Evolutionary conservation across 1,140 invertebrate species (phyloP), one percentile per base, ranked within the genome.

Genomic region (Drosophila serrata): DNA sequence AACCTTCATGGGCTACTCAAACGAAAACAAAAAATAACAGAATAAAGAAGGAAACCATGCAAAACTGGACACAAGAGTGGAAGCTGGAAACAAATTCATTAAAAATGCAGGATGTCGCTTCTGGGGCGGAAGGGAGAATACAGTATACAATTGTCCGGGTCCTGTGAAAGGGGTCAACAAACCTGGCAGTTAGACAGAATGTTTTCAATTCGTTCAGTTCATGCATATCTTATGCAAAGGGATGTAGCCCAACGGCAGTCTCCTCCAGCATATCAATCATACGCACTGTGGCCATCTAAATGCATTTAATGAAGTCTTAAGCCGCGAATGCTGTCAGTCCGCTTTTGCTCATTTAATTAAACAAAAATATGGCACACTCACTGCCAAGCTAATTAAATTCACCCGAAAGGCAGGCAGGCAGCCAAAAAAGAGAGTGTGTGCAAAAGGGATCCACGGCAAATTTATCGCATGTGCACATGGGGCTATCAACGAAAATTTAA

Each of bases 41-140:
- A 43, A 48, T n/a, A 6, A 1, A 24, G 0, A 17, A 24, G 24
- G 15, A 35, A 70, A 40, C 37, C 37, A 59, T 61, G 55, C 61
- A 68, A 48, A 35, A 55, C 51, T 56, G 27, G 60, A 61, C 57
- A 73, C 64, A 73, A 76, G 76, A 86, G 79, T 78, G 67, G n/a
- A n/a, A n/a, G 68, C 64, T 77, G 60, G 40, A 61, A 80, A 87
- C 75, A 81, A 82, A 88, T 77, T 80, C 80, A 88, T 87, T 73
- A 87, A 87, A 87, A 49, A 87, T 87, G 77, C 84, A 87, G 65
- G 46, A 53, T 65, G 58, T 46, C 37, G 76, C 67, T 67, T 84
- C 63, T 84, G 46, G 55, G 39, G 37, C 46, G 37, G 11, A 45
- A 49, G 43, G 35, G 33, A 48, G 42, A 22, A 22, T 11, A 19